Evolutionary conservation across 1,140 invertebrate species (phyloP), one percentile per base, ranked within the genome.

Genomic region (Oncopeltus fasciatus): DNA sequence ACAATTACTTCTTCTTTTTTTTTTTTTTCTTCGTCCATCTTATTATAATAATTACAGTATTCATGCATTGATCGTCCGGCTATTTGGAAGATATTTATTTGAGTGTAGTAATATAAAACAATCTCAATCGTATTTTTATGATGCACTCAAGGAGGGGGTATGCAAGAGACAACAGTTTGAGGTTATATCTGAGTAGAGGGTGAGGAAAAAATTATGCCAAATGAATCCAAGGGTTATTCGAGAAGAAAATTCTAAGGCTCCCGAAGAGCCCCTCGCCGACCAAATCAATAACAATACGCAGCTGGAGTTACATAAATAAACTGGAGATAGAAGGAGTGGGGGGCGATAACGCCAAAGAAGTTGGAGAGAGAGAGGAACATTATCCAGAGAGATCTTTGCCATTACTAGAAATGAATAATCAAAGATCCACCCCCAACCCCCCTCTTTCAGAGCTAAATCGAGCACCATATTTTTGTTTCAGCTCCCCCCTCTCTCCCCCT

Each of bases 321-420:
- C n/a, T 27, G 38, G 57, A 20, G 29, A 59, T 3, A 26, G 12
- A 56, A 24, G 26, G 24, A 26, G 24, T 14, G 51, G 18, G 59
- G 47, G 59, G 24, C 12, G 20, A 24, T 5, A 38, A 29, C 9
- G 57, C 8, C 5, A 56, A 24, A 56, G 51, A 56, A 27, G 53
- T 57, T 29, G 33, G 53, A n/a, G 51, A 57, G 18, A 57, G 28
- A 62, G 61, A 9, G 26, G 24, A 24, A 57, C 29, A 46, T 38
- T 38, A 38, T 38, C 31, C 27, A 21, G n/a, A n/a, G n/a, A 31
- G 44, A 60, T 60, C 59, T 60, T 60, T 60, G 27, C 59, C 59
- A 60, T 60, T 60, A 60, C 59, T 60, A 60, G 59, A 60, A 60
- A 60, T 60, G 59, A 60, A 60, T 60, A 60, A 60, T 60, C 59